Evolutionary conservation across 2,113 vertebrate species (phyloP).

Genomic region (Onychostruthus taczanowskii): DNA sequence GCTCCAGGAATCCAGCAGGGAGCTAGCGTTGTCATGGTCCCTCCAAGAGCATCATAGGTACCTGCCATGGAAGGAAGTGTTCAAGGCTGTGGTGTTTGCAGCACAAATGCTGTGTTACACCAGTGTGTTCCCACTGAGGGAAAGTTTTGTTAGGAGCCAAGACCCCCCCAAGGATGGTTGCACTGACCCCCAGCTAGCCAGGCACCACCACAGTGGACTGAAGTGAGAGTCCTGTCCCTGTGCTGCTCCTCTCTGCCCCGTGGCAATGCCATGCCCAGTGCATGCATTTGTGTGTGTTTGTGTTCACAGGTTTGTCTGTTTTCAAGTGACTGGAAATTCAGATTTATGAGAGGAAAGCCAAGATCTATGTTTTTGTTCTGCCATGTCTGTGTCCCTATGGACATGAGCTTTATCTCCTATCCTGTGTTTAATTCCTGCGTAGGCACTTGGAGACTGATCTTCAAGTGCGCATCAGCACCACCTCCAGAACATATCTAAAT

Average conservation of each 20-base stretch:
- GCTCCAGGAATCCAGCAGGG: neutral
- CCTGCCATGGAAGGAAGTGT: neutral
- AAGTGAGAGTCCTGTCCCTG: neutral
- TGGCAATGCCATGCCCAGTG: accelerated
- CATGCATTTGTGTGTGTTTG: accelerated
- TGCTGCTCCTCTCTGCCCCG: neutral
- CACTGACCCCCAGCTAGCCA: neutral
- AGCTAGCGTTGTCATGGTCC: accelerated
- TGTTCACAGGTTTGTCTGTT: neutral
- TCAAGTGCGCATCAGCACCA: neutral
- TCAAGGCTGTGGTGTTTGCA: neutral
- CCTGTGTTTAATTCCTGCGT: neutral
- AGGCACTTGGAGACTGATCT: neutral
- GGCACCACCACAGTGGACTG: accelerated
- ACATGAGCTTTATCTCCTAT: neutral
- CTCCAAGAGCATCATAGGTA: neutral
- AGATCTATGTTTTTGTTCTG: neutral
- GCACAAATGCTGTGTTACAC: neutral
- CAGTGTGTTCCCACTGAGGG: no score
- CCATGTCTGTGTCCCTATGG: neutral
- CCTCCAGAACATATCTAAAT: slow-evolving; percentile 26
- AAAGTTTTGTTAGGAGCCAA: neutral
- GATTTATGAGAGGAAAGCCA: neutral
- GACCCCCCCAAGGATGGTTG: neutral
- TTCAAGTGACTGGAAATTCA: neutral